Base-by-base conservation (phyloP, 2,113 vertebrate species). In the Spea multiplicata region DNA sequence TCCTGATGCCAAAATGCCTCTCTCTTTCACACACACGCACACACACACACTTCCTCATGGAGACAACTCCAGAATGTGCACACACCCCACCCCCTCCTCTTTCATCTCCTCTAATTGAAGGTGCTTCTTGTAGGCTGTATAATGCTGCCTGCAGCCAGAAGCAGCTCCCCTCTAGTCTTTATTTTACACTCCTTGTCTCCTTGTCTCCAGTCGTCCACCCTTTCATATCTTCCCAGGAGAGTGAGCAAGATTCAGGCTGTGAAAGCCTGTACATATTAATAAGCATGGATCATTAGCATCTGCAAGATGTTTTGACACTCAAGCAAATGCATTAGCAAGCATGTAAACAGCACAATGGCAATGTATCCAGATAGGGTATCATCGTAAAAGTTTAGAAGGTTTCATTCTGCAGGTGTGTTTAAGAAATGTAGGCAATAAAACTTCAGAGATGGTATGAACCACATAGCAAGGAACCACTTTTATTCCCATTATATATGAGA, bases 101-200 rank as follows among this genome's bases (percentile, higher is more conserved):
- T 57, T 61, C 65, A 61, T 80, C 78, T 62, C 49, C 9, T 7
- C 16, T 64, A 78, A 71, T 52, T 62, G 47, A 78, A 71, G 67
- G 61, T 69, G 61, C 75, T 50, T 71, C 57, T 57, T 57, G 64
- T 53, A 76, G 52, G 69, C 10, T 76, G 62, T 7, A 66, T 52
- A 30, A 66, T 66, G 49, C 14, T 55, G 30, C 12, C 48, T 67
- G 45, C 6, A 46, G 53, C 14, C 50, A 57, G n/a, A 69, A 5
- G 8, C 16, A 61, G 3, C 14, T 69, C 46, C 14, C 48, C 13
- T 10, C 8, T 50, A 7, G 44, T 59, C 14, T 30, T 59, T 68
- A 5, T 69, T 13, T 53, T n/a, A 48, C 53, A 14, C 52, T 9
- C 9, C 44, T 59, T 53, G 3, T 3, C 52, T 9, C 9, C 44